Conservation (phyloP, 2,888 invertebrate genomes). For the Cacoxenus indagator region DNA sequence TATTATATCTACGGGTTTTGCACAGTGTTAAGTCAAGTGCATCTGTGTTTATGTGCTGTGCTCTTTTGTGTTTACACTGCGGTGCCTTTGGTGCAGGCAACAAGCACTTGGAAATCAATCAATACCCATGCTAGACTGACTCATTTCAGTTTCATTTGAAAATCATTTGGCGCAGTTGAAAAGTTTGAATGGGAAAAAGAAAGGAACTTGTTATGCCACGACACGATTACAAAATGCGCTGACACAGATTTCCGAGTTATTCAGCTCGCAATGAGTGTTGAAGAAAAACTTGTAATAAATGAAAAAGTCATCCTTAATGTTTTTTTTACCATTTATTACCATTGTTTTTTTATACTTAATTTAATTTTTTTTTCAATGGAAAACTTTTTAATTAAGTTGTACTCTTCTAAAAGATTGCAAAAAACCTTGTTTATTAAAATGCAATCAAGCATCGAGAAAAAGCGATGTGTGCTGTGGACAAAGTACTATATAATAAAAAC, state of each 20-base stretch:
- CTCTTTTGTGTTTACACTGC: background rate
- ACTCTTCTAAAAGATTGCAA: too few relatives aligned
- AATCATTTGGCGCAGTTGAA: background rate
- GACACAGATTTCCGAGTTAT: background rate
- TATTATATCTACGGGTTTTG: too few relatives aligned
- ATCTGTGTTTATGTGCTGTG: background rate
- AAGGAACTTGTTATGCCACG: background rate
- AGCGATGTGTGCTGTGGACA: too few relatives aligned
- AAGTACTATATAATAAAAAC: too few relatives aligned
- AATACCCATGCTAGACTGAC: constrained; percentile 24
- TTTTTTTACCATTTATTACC: too few relatives aligned
- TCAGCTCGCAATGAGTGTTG: background rate
- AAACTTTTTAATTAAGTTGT: too few relatives aligned
- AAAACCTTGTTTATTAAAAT: background rate
- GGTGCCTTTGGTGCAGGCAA: background rate
- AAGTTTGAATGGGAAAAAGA: background rate
- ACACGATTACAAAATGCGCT: background rate
- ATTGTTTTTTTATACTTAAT: too few relatives aligned
- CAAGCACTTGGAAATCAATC: constrained; percentile 24
- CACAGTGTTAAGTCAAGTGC: constrained; percentile 23
- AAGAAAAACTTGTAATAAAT: background rate
- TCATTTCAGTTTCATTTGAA: constrained; percentile 21
- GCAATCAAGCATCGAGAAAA: background rate
- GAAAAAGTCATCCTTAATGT: background rate
- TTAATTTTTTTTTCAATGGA: too few relatives aligned